phyloP scores from a whole-genome alignment of 2,113 vertebrate genomes.

The Mesoclemmys tuberculata region DNA sequence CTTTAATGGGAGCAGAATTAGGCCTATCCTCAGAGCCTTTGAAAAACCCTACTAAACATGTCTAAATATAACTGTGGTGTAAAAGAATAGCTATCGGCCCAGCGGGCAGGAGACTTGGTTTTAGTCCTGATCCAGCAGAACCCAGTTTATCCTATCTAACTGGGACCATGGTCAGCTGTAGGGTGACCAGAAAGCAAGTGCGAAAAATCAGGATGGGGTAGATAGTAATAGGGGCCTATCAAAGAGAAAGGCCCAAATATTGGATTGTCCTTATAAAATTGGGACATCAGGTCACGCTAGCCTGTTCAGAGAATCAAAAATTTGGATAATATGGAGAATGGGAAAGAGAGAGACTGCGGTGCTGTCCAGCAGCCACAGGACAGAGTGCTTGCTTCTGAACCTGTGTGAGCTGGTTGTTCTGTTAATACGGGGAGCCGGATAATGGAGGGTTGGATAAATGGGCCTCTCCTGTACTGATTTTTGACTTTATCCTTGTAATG shows the following conservation, averaged over 20 bases:
- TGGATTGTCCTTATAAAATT: too few species aligned
- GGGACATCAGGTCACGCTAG: too few species aligned
- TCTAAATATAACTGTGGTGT: background rate
- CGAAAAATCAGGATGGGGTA: too few species aligned
- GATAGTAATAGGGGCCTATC: too few species aligned
- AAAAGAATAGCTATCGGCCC: background rate
- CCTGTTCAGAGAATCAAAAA: background rate
- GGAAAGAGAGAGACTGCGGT: background rate
- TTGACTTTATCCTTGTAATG: background rate
- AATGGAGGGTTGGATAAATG: background rate
- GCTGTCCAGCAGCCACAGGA: background rate
- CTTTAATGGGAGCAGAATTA: background rate
- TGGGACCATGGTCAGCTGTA: too few species aligned
- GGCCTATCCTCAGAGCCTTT: background rate
- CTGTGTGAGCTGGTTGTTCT: background rate
- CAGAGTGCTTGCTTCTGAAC: background rate
- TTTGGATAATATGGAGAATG: background rate
- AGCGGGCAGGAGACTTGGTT: rapidly evolving
- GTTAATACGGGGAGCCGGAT: background rate
- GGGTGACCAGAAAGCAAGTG: too few species aligned
- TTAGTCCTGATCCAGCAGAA: background rate
- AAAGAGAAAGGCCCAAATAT: too few species aligned
- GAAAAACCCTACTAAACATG: background rate
- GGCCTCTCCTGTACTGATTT: background rate
- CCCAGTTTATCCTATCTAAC: background rate